Evolutionary conservation across 2,888 invertebrate species (phyloP), one percentile per base, ranked within the genome.

Genomic region (Rhagonycha fulva): DNA sequence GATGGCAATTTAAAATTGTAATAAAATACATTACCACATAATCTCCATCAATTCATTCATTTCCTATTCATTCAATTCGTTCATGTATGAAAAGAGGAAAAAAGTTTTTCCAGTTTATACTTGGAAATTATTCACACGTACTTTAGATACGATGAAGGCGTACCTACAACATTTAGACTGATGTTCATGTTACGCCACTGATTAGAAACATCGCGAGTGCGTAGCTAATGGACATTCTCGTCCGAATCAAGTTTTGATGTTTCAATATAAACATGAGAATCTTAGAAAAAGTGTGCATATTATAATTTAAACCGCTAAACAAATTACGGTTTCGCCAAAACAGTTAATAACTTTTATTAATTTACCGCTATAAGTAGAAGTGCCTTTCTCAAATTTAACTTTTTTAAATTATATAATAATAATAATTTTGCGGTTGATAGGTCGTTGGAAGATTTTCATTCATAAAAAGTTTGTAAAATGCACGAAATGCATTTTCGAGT

Each of bases 281-380:
- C 26, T 23, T n/a, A 23, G 63, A 24, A 66, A 66, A 23, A 19
- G 14, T 62, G 23, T n/a, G 26, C 63, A 66, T 66, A 24, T 24
- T 66, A 66, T 66, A 66, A 66, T 23, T 66, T 66, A 24, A 66
- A 66, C 63, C 63, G 63, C 63, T 66, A 66, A 66, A 24, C 26
- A 66, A 66, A 66, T 66, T 66, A 66, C 63, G 63, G 63, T 66
- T 66, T 66, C 26, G 26, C 26, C 63, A 66, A 66, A 66, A 66
- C 63, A 66, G 26, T 24, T 26, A 26, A 66, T 60, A 70, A 60
- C 70, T 60, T 70, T 70, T 61, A 61, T 24, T 70, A 70, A 61
- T 70, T 60, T 70, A 70, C 32, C 32, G 61, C 24, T 70, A 32
- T 26, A 70, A 61, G 24, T 70, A 70, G 14, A 70, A 70, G 24